Evolutionary conservation across 2,888 invertebrate species (phyloP).

Genomic region (Deilephila porcellus): DNA sequence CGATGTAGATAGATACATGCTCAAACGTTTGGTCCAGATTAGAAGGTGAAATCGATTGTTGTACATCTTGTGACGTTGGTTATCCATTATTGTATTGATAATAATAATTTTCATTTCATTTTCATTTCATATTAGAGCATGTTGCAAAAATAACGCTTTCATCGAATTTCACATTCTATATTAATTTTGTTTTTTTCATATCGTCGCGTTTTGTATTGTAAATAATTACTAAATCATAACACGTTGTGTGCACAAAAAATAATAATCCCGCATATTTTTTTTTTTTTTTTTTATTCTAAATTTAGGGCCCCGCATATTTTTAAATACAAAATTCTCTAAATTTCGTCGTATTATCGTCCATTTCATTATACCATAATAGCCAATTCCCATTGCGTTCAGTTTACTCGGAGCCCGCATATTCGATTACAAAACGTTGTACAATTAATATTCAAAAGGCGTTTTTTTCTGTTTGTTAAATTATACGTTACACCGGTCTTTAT

Average conservation of each 20-base stretch:
- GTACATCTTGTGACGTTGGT: neutral
- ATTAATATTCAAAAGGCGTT: slow-evolving; percentile 45
- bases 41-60: slow-evolving; percentile 11
- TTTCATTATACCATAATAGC: neutral
- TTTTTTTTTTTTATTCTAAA: too few relatives aligned
- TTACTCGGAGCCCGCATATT: slow-evolving; percentile 42
- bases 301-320: slow-evolving; percentile 6
- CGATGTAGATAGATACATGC: neutral
- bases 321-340: neutral
- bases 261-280: slow-evolving; percentile 1
- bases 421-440: slow-evolving; percentile 35
- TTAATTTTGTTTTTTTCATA: too few relatives aligned
- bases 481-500: slow-evolving; percentile 36
- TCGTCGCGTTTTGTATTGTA: too few relatives aligned
- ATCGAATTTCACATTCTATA: too few relatives aligned
- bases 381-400: slow-evolving; percentile 17
- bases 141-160: too few relatives aligned
- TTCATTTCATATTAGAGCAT: too few relatives aligned
- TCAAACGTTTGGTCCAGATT: neutral
- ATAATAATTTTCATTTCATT: too few relatives aligned
- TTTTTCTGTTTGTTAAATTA: slow-evolving; percentile 45
- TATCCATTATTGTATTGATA: too few relatives aligned
- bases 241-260: neutral
- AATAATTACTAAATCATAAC: too few relatives aligned
- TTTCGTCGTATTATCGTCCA: neutral